These are phyloP conservation scores for Drosophila tropicalis DNA, from an alignment of 1,140 invertebrate genomes.

Conservation along the genomic window DNA sequence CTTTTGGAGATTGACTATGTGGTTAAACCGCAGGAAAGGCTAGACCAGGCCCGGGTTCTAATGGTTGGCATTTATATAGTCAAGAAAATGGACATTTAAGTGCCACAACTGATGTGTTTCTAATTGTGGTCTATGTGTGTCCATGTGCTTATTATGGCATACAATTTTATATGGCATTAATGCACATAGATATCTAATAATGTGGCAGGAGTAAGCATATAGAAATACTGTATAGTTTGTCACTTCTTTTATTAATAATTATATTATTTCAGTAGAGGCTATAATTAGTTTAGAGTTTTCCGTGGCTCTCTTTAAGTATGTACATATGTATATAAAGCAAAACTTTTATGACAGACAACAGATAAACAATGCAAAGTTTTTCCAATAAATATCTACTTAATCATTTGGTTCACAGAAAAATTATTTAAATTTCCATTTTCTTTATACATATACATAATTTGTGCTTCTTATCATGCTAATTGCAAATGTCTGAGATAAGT, in stretches of 20 bases:
- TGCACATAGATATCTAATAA: not conserved
- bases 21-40: constrained; percentile 7
- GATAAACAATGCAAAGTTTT: no score
- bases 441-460: not conserved
- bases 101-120: constrained; percentile 10
- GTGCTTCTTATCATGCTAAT: constrained; percentile 5
- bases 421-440: not conserved
- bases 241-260: not conserved
- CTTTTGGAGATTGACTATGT: constrained; percentile 30
- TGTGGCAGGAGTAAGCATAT: not conserved
- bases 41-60: not conserved
- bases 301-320: no score
- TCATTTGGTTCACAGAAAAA: no score
- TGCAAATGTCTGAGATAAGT: not conserved
- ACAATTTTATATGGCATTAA: not conserved
- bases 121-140: constrained; percentile 1
- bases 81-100: not conserved
- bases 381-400: no score
- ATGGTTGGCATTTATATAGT: not conserved
- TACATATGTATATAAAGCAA: no score
- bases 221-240: not conserved
- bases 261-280: no score
- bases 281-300: no score
- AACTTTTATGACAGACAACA: no score
- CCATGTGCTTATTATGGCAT: not conserved